Conservation (phyloP, 2,797 vertebrate species). For the Ctenopoma multispine region DNA sequence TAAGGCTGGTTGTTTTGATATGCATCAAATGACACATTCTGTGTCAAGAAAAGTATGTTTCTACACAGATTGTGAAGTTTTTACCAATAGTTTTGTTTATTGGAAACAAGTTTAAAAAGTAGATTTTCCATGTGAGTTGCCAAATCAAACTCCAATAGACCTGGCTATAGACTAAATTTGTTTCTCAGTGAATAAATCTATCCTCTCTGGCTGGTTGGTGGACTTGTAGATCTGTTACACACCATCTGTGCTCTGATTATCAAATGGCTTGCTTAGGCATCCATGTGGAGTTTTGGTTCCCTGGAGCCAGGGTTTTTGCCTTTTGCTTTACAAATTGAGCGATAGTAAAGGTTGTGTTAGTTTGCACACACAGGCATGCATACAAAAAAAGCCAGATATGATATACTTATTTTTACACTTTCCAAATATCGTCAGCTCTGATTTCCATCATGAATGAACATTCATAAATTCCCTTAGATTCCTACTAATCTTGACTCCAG, state of each 20-base stretch:
- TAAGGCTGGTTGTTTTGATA: slow-evolving; percentile 18
- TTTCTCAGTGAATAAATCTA: slow-evolving; percentile 21
- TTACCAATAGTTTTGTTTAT: slow-evolving; percentile 7
- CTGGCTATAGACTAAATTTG: slow-evolving; percentile 26
- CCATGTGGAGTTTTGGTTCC: slow-evolving; percentile 42
- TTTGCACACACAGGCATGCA: background rate
- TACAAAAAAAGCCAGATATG: background rate
- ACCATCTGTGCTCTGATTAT: slow-evolving; percentile 65
- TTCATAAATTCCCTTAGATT: background rate
- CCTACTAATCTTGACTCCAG: too few species aligned
- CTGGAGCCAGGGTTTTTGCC: slow-evolving; percentile 27
- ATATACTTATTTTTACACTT: background rate
- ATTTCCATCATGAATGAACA: background rate
- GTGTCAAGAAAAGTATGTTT: slow-evolving; percentile 22
- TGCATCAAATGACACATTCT: slow-evolving; percentile 7
- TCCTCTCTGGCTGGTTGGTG: slow-evolving; percentile 47
- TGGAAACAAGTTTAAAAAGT: slow-evolving; percentile 30
- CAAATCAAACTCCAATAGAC: slow-evolving; percentile 40
- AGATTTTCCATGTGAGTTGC: slow-evolving; percentile 17
- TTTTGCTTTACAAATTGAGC: slow-evolving; percentile 42
- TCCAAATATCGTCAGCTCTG: background rate
- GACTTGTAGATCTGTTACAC: slow-evolving; percentile 47
- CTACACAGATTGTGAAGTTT: slow-evolving; percentile 12
- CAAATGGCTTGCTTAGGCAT: slow-evolving; percentile 47
- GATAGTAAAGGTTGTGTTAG: background rate